phyloP scores from a whole-genome alignment of 2,797 vertebrate species.

The Manis pentadactyla region DNA sequence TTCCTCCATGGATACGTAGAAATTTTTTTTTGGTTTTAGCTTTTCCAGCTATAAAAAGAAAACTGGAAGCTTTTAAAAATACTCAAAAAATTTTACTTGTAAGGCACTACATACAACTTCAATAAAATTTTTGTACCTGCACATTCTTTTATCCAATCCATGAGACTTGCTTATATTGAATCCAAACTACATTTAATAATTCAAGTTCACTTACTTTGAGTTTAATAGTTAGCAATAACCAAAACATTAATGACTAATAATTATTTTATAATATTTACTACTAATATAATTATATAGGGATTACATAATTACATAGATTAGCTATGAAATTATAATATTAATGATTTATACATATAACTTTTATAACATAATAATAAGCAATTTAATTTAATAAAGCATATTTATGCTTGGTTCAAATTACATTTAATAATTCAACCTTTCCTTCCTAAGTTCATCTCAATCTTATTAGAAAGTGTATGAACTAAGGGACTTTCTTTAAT shows the following conservation, averaged over 20 bases:
- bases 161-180: background rate
- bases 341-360: background rate
- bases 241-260: background rate
- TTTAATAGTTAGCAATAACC: background rate
- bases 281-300: background rate
- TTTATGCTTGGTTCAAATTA: background rate
- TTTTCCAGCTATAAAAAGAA: background rate
- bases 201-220: background rate
- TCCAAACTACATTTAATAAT: background rate
- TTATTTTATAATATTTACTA: background rate
- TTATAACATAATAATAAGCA: background rate
- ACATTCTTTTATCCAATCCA: background rate
- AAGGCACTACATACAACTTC: background rate
- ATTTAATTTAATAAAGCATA: background rate
- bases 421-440: background rate
- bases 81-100: background rate
- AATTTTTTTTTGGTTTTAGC: background rate
- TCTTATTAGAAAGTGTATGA: background rate
- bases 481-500: background rate
- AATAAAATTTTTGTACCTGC: background rate
- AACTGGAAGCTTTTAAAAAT: background rate
- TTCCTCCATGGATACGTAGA: background rate
- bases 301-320: background rate
- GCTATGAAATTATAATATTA: background rate
- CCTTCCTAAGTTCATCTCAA: background rate